These are phyloP conservation scores for Cirrhinus molitorella DNA, from an alignment of 2,797 vertebrate genomes.

Conservation along the genomic window DNA sequence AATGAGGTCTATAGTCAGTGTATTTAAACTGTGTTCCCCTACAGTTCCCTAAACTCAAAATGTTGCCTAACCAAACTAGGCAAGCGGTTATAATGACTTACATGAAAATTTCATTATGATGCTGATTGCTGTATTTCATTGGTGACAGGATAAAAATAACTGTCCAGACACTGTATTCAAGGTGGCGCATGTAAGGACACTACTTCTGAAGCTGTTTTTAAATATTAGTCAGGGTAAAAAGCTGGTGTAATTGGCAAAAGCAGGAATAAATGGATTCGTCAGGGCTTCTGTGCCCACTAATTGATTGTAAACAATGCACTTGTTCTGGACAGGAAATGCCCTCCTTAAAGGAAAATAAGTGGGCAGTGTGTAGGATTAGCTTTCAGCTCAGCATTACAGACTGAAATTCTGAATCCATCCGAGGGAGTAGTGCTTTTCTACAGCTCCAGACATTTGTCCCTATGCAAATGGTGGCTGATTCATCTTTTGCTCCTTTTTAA, in stretches of 20 bases:
- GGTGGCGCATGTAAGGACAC: background rate
- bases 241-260: background rate
- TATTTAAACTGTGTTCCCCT: background rate
- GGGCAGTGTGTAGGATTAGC: slow-evolving; percentile 17
- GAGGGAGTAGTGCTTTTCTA: background rate
- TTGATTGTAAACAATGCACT: slow-evolving; percentile 2
- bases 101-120: background rate
- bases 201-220: background rate
- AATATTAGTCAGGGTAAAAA: background rate
- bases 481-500: slow-evolving; percentile 1
- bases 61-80: background rate
- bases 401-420: background rate
- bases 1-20: background rate
- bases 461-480: slow-evolving; percentile 23
- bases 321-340: background rate
- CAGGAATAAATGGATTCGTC: background rate
- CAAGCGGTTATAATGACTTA: background rate
- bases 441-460: slow-evolving; percentile 32
- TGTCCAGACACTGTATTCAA: background rate
- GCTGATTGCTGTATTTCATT: slow-evolving; percentile 1
- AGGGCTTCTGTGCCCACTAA: slow-evolving; percentile 27
- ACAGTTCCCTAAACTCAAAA: background rate
- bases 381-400: background rate
- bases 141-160: background rate
- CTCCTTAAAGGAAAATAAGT: background rate